These are phyloP conservation scores for Poicephalus gulielmi DNA, from an alignment of 2,113 vertebrate species.

Conservation along the genomic window DNA sequence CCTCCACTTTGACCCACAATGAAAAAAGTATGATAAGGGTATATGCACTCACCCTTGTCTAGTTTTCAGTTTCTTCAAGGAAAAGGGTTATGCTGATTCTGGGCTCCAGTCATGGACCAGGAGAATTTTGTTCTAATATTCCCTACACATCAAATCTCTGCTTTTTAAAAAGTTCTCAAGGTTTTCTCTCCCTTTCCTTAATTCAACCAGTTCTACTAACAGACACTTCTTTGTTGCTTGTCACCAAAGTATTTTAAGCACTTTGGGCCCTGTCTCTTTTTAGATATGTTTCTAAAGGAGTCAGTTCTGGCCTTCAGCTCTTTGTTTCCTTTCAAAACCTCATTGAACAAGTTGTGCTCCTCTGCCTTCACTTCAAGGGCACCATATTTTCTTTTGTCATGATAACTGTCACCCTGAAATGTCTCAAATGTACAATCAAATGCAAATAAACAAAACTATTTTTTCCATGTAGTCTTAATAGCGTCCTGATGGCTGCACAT, in stretches of 20 bases:
- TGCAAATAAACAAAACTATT: not conserved
- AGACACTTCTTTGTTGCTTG: constrained; percentile 1
- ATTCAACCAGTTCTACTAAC: constrained; percentile 3
- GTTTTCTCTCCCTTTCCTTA: constrained; percentile 5
- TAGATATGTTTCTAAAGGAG: constrained; percentile 35
- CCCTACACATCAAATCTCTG: not conserved
- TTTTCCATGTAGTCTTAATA: not conserved
- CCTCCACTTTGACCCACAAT: constrained; percentile 47
- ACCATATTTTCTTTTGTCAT: not conserved
- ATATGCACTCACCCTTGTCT: not conserved
- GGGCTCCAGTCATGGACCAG: not conserved
- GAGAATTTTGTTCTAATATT: not conserved
- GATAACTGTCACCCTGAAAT: not conserved
- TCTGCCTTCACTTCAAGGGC: constrained; percentile 17
- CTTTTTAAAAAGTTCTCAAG: not conserved
- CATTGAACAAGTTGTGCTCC: not conserved
- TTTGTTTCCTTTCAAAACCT: constrained; percentile 62
- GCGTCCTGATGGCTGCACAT: not conserved
- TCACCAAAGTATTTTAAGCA: constrained; percentile 26
- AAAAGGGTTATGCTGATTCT: constrained; percentile 31
- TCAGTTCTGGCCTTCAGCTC: constrained; percentile 41
- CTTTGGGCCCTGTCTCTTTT: not conserved
- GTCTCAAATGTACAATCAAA: not conserved
- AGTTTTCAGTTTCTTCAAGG: constrained; percentile 42
- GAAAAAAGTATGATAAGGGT: constrained; percentile 32